These are phyloP conservation scores for Metridium senile DNA, from an alignment of 92 coral and sea anemone genomes.

Conservation along the genomic window DNA sequence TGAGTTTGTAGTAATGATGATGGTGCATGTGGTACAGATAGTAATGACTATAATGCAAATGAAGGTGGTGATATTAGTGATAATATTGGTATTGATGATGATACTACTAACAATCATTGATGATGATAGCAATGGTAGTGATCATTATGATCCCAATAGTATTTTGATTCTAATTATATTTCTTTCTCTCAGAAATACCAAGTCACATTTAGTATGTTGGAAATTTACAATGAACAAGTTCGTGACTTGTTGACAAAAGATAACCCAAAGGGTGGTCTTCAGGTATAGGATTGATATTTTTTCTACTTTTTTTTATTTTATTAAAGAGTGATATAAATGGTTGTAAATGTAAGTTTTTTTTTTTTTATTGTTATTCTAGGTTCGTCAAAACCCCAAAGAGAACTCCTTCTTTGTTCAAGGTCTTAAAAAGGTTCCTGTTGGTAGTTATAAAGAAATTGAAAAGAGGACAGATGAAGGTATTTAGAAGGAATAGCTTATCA, in stretches of 20 bases:
- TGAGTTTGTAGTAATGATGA: too few relatives aligned
- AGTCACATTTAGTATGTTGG: conserved; percentile 98
- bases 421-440: conserved; percentile 93
- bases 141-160: background rate
- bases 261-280: conserved; percentile 97
- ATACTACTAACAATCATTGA: too few relatives aligned
- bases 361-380: conserved; percentile 41
- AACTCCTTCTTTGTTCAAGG: conserved; percentile 96
- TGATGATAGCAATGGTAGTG: background rate
- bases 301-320: too few relatives aligned
- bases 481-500: background rate
- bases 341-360: background rate
- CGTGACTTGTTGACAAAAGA: conserved; percentile 90
- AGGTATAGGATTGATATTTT: conserved; percentile 43
- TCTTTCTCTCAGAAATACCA: conserved; percentile 78
- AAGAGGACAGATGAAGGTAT: conserved; percentile 96
- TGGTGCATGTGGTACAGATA: background rate
- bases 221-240: conserved; percentile 99
- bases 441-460: conserved; percentile 91
- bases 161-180: too few relatives aligned
- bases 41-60: background rate
- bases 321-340: too few relatives aligned
- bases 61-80: background rate
- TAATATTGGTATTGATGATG: background rate
- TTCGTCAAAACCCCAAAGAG: conserved; percentile 97